phyloP scores from a whole-genome alignment of 2,797 vertebrate genomes.

The Protonibea diacanthus region DNA sequence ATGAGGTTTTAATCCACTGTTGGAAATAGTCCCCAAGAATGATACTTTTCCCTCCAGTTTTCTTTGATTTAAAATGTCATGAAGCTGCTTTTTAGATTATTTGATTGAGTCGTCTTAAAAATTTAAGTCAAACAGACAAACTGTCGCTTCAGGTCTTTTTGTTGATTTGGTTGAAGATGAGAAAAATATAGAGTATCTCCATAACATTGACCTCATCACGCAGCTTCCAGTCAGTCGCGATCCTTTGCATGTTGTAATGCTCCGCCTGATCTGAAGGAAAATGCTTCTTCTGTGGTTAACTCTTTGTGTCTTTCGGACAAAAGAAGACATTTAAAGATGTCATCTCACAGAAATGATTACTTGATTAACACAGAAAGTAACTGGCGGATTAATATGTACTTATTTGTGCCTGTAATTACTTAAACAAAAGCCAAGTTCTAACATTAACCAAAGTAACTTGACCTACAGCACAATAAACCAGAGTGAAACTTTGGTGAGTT shows the following conservation, averaged over 20 bases:
- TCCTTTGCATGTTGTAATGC: background rate
- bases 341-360: background rate
- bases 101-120: background rate
- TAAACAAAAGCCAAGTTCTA: constrained; percentile 4
- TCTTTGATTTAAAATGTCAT: too few relatives aligned
- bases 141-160: background rate
- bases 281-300: background rate
- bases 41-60: background rate
- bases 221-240: background rate
- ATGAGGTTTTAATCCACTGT: background rate
- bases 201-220: background rate
- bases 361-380: background rate
- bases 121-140: background rate
- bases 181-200: background rate
- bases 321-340: background rate
- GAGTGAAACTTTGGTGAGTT: constrained; percentile 1
- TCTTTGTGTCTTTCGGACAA: background rate
- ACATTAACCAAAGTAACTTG: background rate
- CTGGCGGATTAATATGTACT: background rate
- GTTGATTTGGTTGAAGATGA: background rate
- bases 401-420: background rate
- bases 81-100: too few relatives aligned
- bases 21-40: constrained; percentile 10
- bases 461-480: background rate
- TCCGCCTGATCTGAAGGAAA: background rate